A percentile compares a stretch with the other conserved stretches of the same genome.
Conservation (phyloP, 2,888 invertebrate genomes). For the Chymomyza caudatula region DNA sequence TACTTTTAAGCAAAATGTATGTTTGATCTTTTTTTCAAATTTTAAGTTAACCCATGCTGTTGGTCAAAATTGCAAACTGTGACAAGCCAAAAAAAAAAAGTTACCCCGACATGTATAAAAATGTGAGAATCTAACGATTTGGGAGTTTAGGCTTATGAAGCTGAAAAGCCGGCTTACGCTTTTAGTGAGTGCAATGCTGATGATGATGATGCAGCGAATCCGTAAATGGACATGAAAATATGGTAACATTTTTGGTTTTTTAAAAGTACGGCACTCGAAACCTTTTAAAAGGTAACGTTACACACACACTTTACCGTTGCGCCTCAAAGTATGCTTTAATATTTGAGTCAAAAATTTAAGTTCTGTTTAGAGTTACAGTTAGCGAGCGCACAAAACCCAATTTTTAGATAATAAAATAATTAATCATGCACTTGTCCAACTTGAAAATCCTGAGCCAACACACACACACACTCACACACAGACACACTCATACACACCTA, state of each 20-base stretch:
- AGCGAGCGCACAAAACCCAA: constrained; percentile 47
- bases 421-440: constrained; percentile 70
- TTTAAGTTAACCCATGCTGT: too few species aligned
- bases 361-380: not conserved
- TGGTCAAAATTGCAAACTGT: too few species aligned
- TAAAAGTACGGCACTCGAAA: not conserved
- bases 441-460: constrained; percentile 26
- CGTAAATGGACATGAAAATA: not conserved
- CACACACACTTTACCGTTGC: constrained; percentile 2
- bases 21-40: not conserved
- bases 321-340: constrained; percentile 55
- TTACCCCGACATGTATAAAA: too few species aligned
- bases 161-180: not conserved
- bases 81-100: too few species aligned
- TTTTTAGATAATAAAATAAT: constrained; percentile 71
- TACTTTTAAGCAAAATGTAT: constrained; percentile 11
- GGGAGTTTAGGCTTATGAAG: not conserved
- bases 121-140: too few species aligned
- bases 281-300: constrained; percentile 13
- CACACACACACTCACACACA: constrained; percentile 14
- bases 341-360: not conserved
- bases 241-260: not conserved
- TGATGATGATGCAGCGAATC: constrained; percentile 3
- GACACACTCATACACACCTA: not conserved
- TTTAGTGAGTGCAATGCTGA: not conserved